Evolutionary conservation across 2,888 invertebrate genomes (phyloP).

Genomic region (Nomada lathburiana): DNA sequence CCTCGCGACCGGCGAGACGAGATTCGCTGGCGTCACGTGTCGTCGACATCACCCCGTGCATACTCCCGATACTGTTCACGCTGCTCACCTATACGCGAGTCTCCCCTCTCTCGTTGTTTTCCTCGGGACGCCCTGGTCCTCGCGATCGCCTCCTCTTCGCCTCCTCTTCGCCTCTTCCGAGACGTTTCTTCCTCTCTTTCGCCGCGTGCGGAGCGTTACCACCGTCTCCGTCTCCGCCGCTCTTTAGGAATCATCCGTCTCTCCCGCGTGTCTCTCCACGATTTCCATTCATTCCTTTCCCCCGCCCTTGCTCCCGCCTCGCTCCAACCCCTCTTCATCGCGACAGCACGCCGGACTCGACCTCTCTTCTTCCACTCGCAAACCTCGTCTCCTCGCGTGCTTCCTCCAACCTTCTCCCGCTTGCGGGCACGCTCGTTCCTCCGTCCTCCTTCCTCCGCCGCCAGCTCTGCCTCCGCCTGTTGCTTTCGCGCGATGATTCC

Average conservation of each 20-base stretch:
- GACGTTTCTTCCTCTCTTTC: constrained; percentile 16
- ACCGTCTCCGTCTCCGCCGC: constrained; percentile 47
- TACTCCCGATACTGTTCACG: constrained; percentile 76
- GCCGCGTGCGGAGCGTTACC: constrained; percentile 25
- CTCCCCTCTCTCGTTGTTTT: constrained; percentile 31
- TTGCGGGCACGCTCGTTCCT: constrained; percentile 13
- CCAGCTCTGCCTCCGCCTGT: constrained; percentile 38
- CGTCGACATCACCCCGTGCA: constrained; percentile 80
- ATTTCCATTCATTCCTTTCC: constrained; percentile 82
- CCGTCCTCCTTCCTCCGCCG: constrained; percentile 10
- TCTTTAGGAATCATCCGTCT: constrained; percentile 72
- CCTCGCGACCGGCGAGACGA: constrained; percentile 72
- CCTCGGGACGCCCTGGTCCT: constrained; percentile 43
- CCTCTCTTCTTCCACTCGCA: constrained; percentile 36
- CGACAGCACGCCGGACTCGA: constrained; percentile 28
- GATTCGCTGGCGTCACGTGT: constrained; percentile 82
- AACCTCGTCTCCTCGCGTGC: constrained; percentile 33
- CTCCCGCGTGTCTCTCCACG: constrained; percentile 75
- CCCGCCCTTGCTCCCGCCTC: constrained; percentile 52
- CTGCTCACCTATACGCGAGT: constrained; percentile 64
- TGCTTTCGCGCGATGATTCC: constrained; percentile 54
- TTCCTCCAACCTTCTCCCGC: constrained; percentile 4
- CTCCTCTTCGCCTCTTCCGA: constrained; percentile 20
- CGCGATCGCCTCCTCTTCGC: not conserved
- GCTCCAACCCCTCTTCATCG: constrained; percentile 28